Percentiles rank a stretch among this genome's conserved stretches.
Conservation (phyloP, 2,888 invertebrate species). For the Chrysotoxum bicinctum region DNA sequence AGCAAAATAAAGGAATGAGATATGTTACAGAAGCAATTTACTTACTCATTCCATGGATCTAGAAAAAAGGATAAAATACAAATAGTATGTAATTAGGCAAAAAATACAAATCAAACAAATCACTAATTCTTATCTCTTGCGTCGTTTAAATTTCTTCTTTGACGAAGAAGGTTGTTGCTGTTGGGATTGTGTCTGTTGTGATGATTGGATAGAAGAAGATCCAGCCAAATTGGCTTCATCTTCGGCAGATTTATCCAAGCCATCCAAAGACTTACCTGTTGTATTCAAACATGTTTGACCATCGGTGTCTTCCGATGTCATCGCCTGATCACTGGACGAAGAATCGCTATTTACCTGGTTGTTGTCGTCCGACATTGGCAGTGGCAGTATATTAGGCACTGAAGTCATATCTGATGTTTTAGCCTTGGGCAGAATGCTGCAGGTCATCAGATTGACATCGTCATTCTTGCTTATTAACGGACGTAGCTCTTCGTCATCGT, state of each 20-base stretch:
- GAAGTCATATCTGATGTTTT: constrained; percentile 13
- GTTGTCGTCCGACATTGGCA: constrained; percentile 66
- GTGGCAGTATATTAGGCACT: constrained; percentile 39
- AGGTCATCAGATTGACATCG: constrained; percentile 41
- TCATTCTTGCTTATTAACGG: constrained; percentile 78
- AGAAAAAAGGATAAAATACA: constrained; percentile 77
- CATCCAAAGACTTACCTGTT: constrained; percentile 24
- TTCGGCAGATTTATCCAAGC: constrained; percentile 52
- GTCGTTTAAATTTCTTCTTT: constrained; percentile 81
- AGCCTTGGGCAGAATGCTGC: constrained; percentile 25
- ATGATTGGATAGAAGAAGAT: constrained; percentile 30
- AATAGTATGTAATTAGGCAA: constrained; percentile 80
- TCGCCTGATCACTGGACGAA: constrained; percentile 68
- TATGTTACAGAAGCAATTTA: not conserved
- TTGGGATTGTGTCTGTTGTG: constrained; percentile 42
- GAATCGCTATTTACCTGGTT: constrained; percentile 70
- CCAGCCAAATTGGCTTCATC: constrained; percentile 29
- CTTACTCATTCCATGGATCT: constrained; percentile 65
- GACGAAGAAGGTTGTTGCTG: constrained; percentile 75
- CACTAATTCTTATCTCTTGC: constrained; percentile 82
- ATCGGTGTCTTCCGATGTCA: constrained; percentile 65
- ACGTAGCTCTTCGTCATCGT: constrained; percentile 80
- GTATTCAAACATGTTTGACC: constrained; percentile 34
- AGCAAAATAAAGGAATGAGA: not conserved
- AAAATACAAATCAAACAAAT: constrained; percentile 82